These are phyloP conservation scores for Rhinichthys osculus DNA, from an alignment of 2,797 vertebrate genomes.

Conservation along the genomic window DNA sequence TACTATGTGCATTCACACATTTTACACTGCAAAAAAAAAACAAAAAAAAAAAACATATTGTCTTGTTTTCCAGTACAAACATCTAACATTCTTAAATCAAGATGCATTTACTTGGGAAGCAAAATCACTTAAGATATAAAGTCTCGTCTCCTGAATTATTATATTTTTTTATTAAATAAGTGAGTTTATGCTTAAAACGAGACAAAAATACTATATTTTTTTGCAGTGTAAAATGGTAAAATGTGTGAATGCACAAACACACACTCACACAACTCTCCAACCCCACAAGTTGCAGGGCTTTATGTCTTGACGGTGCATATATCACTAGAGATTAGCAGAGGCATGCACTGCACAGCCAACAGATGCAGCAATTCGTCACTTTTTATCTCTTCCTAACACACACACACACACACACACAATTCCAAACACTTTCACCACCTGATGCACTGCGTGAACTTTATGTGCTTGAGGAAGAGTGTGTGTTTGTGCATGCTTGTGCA, in stretches of 20 bases:
- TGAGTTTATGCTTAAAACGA: no score
- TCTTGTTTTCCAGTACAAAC: no score
- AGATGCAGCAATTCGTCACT: slow-evolving; percentile 61
- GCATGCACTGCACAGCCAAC: slow-evolving; percentile 54
- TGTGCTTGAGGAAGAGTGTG: background rate
- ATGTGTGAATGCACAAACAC: slow-evolving; percentile 18
- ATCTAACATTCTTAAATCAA: no score
- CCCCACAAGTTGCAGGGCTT: slow-evolving; percentile 41
- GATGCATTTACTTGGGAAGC: no score
- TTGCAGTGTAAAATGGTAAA: background rate
- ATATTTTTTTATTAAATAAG: no score
- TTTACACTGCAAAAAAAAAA: no score
- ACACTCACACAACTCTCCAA: slow-evolving; percentile 9
- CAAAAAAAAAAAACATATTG: no score
- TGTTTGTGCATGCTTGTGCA: background rate
- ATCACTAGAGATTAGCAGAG: slow-evolving; percentile 52
- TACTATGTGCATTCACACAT: no score
- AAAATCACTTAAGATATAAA: no score
- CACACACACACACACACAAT: background rate
- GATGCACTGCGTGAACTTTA: slow-evolving; percentile 22
- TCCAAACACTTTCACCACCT: slow-evolving; percentile 30
- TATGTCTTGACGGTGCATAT: slow-evolving; percentile 58
- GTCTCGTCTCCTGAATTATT: no score
- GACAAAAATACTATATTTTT: background rate
- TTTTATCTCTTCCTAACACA: slow-evolving; percentile 54